Percentiles rank a stretch among this genome's conserved stretches.
Conservation (phyloP, 2,113 vertebrate genomes). For the Myanophis thanlyinensis region DNA sequence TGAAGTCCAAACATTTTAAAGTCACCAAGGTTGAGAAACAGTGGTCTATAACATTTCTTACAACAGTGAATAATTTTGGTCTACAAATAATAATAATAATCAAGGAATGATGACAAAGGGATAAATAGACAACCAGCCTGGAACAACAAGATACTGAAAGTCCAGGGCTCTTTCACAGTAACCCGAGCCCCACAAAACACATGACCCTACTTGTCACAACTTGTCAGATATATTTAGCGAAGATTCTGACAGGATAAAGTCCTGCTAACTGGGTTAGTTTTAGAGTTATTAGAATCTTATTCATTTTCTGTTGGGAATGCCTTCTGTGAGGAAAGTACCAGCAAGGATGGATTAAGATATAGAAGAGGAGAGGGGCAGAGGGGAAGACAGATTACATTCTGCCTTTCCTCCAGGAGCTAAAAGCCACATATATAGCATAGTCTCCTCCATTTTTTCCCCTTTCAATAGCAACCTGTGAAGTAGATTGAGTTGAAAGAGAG, state of each 20-base stretch:
- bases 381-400: neutral
- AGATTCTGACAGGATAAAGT: neutral
- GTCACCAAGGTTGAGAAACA: too few relatives aligned
- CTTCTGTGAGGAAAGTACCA: neutral
- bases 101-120: neutral
- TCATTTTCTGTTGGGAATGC: neutral
- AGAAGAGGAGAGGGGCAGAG: neutral
- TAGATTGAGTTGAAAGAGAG: neutral
- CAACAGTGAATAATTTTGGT: constrained; percentile 38
- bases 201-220: neutral
- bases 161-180: neutral
- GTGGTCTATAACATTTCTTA: constrained; percentile 11
- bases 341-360: neutral
- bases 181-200: neutral
- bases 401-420: neutral
- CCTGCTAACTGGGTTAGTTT: neutral
- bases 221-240: neutral
- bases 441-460: neutral
- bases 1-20: too few relatives aligned
- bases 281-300: neutral
- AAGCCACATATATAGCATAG: neutral
- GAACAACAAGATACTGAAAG: neutral
- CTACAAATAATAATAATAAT: neutral
- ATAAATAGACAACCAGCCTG: neutral
- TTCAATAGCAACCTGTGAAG: neutral